Evolutionary conservation across 1,140 invertebrate genomes (phyloP).

Genomic region (Eumaeus atala): DNA sequence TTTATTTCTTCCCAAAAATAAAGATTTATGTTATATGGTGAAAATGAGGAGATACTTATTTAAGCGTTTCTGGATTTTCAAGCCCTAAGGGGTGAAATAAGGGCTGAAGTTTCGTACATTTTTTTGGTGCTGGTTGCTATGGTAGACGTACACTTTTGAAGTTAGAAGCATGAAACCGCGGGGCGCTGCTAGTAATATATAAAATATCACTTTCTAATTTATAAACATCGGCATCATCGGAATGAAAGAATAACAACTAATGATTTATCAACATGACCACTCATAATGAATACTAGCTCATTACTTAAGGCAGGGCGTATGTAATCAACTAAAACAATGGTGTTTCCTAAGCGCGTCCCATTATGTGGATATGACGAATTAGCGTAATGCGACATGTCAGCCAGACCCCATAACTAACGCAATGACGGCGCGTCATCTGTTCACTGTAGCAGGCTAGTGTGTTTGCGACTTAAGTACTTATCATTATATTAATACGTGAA

Average conservation of each 20-base stretch:
- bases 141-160: too few relatives aligned
- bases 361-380: constrained; percentile 42
- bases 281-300: constrained; percentile 28
- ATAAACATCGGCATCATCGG: background rate
- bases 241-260: background rate
- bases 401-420: constrained; percentile 30
- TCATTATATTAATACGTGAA: too few relatives aligned
- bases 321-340: constrained; percentile 48
- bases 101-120: too few relatives aligned
- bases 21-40: too few relatives aligned
- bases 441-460: constrained; percentile 11
- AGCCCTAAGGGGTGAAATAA: too few relatives aligned
- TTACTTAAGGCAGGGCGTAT: constrained; percentile 34
- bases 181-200: too few relatives aligned
- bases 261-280: constrained; percentile 7
- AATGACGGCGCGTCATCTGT: constrained; percentile 25
- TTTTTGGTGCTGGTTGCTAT: too few relatives aligned
- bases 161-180: too few relatives aligned
- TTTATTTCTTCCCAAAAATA: too few relatives aligned
- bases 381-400: constrained; percentile 43
- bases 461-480: constrained; percentile 1
- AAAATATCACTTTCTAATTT: too few relatives aligned
- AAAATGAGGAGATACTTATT: too few relatives aligned
- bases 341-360: constrained; percentile 14
- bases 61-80: too few relatives aligned